phyloP scores from a whole-genome alignment of 1,140 invertebrate genomes.

The Eriosoma lanigerum region DNA sequence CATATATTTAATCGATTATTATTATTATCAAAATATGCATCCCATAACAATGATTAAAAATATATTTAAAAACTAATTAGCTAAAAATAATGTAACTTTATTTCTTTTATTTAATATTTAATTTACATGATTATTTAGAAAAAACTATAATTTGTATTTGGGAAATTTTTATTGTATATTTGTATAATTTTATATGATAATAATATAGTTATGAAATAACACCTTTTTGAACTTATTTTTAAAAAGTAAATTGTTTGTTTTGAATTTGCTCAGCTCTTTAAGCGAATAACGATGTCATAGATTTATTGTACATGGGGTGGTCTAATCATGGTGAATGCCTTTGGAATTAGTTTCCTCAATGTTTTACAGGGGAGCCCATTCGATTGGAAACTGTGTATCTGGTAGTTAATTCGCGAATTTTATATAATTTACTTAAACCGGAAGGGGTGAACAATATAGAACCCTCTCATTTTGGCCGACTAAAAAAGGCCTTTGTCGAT shows the following conservation, averaged over 20 bases:
- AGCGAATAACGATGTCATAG: slow-evolving; percentile 21
- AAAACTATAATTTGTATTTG: no score
- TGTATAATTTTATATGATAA: no score
- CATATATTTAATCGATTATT: no score
- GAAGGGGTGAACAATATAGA: slow-evolving; percentile 50
- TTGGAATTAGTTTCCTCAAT: slow-evolving; percentile 49
- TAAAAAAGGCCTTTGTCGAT: slow-evolving; percentile 44
- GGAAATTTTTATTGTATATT: no score
- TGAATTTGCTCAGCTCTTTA: slow-evolving; percentile 9
- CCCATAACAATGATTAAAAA: no score
- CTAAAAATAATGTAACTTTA: no score
- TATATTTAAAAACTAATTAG: no score
- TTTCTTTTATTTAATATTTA: no score
- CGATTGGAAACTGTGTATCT: slow-evolving; percentile 48
- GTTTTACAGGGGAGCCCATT: slow-evolving; percentile 42
- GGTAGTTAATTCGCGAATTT: slow-evolving; percentile 51
- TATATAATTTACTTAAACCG: slow-evolving; percentile 52
- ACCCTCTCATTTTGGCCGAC: slow-evolving; percentile 49
- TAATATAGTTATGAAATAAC: no score
- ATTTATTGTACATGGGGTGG: slow-evolving; percentile 11
- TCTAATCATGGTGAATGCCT: slow-evolving; percentile 46
- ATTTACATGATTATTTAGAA: no score
- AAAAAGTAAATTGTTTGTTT: slow-evolving; percentile 29
- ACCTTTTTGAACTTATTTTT: neutral
- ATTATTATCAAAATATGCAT: no score